Conservation (phyloP, 2,888 invertebrate genomes). For the Ormyrus pomaceus region DNA sequence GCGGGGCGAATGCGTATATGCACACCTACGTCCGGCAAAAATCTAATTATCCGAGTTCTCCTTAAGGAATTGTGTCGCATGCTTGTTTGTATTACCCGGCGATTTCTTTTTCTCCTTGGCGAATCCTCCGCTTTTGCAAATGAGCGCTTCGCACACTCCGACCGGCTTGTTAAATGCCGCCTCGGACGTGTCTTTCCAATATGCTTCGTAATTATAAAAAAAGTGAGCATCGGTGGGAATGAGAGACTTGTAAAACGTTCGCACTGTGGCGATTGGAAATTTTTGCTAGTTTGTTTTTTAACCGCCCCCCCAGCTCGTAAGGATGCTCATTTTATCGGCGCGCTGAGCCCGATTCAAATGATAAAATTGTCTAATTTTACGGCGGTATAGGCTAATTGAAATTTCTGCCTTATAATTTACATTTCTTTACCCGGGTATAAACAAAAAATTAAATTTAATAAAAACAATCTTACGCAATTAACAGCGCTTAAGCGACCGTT, state of each 20-base stretch:
- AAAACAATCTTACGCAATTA: too few relatives aligned
- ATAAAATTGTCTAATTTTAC: too few relatives aligned
- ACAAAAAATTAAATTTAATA: too few relatives aligned
- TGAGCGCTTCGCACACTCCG: constrained; percentile 18
- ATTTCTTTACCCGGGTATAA: too few relatives aligned
- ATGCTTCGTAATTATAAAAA: constrained; percentile 46
- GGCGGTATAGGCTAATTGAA: too few relatives aligned
- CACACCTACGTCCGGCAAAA: constrained; percentile 55
- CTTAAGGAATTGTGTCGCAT: constrained; percentile 55
- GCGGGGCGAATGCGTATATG: constrained; percentile 1
- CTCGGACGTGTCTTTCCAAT: constrained; percentile 31
- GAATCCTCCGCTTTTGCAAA: constrained; percentile 39
- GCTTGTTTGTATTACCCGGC: constrained; percentile 19
- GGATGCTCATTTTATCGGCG: constrained; percentile 35
- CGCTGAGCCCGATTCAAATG: not conserved
- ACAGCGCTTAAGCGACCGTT: too few relatives aligned
- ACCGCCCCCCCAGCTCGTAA: constrained; percentile 17
- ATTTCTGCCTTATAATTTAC: too few relatives aligned
- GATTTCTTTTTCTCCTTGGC: not conserved
- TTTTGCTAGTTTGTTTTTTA: not conserved
- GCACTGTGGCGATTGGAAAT: not conserved
- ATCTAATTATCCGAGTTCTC: constrained; percentile 60
- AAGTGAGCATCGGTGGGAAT: not conserved
- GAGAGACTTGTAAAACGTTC: not conserved
- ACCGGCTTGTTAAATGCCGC: constrained; percentile 31